Evolutionary conservation across 2,888 invertebrate species (phyloP).

Genomic region (Chymomyza caudatula): DNA sequence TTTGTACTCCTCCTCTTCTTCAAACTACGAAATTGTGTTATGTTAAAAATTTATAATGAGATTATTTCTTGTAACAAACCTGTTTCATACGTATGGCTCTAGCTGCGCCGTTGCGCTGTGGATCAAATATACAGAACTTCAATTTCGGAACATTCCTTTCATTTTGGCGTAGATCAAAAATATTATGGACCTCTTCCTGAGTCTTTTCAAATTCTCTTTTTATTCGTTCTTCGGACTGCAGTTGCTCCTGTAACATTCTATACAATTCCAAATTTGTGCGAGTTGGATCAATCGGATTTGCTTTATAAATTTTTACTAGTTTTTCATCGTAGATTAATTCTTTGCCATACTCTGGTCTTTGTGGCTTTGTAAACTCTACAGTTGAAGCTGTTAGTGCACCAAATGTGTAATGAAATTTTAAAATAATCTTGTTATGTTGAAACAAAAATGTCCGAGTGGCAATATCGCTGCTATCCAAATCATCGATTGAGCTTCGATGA

Average conservation of each 20-base stretch:
- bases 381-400: constrained; percentile 78
- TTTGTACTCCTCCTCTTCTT: constrained; percentile 74
- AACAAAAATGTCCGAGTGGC: constrained; percentile 83
- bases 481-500: constrained; percentile 79
- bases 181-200: constrained; percentile 75
- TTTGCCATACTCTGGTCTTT: constrained; percentile 84
- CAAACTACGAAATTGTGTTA: constrained; percentile 47
- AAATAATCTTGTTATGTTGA: constrained; percentile 79
- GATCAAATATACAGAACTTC: constrained; percentile 80
- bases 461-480: constrained; percentile 80
- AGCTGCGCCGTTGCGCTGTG: constrained; percentile 80
- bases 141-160: constrained; percentile 80
- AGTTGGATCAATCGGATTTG: constrained; percentile 81
- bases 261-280: constrained; percentile 83
- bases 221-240: constrained; percentile 82
- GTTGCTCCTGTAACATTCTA: constrained; percentile 81
- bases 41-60: neutral
- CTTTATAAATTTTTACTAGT: constrained; percentile 83
- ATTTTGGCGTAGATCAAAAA: constrained; percentile 78
- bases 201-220: constrained; percentile 80
- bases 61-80: constrained; percentile 63
- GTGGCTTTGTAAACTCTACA: constrained; percentile 84
- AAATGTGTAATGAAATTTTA: constrained; percentile 75
- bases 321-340: constrained; percentile 82
- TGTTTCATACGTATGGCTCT: constrained; percentile 78